Percentiles rank a stretch among this genome's conserved stretches.
These are phyloP conservation scores for Peromyscus maniculatus DNA, from an alignment of 2,113 vertebrate genomes.

Conservation along the genomic window DNA sequence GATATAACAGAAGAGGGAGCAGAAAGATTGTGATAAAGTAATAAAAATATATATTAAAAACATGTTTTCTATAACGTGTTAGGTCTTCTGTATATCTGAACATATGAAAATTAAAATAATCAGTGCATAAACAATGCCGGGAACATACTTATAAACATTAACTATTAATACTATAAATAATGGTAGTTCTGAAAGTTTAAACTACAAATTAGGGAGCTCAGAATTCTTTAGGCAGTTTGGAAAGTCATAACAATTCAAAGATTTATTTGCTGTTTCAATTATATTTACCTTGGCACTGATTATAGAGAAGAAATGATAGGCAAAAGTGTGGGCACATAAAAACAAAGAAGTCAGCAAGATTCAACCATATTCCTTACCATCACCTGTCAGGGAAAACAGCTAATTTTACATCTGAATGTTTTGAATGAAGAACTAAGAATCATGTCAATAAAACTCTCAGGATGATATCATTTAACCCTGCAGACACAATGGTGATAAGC, in stretches of 20 bases:
- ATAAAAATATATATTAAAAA: neutral
- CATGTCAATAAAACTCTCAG: neutral
- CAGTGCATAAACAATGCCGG: neutral
- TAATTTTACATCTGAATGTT: neutral
- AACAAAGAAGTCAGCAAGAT: neutral
- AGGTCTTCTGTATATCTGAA: neutral
- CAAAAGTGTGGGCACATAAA: neutral
- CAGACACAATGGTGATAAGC: neutral
- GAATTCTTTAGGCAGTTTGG: neutral
- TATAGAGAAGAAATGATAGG: neutral
- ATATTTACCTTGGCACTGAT: neutral
- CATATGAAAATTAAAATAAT: constrained; percentile 40
- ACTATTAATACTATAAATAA: neutral
- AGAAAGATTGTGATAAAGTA: neutral
- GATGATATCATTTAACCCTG: neutral
- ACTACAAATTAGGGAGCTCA: neutral
- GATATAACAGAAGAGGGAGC: neutral
- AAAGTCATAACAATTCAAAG: neutral
- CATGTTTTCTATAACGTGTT: neutral
- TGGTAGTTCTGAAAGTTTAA: neutral
- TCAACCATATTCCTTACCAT: neutral
- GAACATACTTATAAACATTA: neutral
- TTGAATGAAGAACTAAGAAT: neutral
- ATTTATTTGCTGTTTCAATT: neutral
- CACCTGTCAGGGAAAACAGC: neutral